A percentile compares a stretch with the other conserved stretches of the same genome.
Evolutionary conservation across 2,888 invertebrate genomes (phyloP).

Genomic region (Agrochola litura): DNA sequence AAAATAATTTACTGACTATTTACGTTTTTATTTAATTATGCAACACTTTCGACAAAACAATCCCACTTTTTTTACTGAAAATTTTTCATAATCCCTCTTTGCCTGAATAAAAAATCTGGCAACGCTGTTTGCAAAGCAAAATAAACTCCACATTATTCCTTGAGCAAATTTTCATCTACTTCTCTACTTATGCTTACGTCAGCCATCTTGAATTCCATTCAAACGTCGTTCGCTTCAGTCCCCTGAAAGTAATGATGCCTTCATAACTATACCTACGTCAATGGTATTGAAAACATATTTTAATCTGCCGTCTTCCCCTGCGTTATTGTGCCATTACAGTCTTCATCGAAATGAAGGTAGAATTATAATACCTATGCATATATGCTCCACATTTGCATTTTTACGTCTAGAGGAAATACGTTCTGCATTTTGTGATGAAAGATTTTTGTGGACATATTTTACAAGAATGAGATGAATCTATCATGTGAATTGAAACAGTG

Average conservation of each 20-base stretch:
- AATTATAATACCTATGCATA: not conserved
- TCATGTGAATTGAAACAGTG: not conserved
- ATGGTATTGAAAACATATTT: conserved; percentile 63
- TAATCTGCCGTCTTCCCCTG: conserved; percentile 48
- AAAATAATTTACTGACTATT: not conserved
- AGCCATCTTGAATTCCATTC: conserved; percentile 58
- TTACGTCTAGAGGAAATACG: not conserved
- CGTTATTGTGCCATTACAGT: conserved; percentile 44
- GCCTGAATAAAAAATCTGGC: not conserved
- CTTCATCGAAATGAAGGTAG: conserved; percentile 27
- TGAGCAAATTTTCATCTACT: conserved; percentile 43
- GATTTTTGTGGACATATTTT: not conserved
- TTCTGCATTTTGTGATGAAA: not conserved
- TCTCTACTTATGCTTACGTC: conserved; percentile 23
- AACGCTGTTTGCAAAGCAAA: conserved; percentile 24
- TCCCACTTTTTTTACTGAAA: not conserved
- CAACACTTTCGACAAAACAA: not conserved
- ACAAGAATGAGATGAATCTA: not conserved
- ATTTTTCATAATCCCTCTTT: not conserved
- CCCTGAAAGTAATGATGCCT: conserved; percentile 57
- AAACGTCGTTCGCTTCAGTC: conserved; percentile 54
- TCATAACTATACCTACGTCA: conserved; percentile 39
- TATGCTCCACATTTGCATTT: not conserved
- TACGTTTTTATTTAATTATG: not conserved
- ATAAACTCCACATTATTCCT: conserved; percentile 35